A percentile compares a stretch with the other conserved stretches of the same genome.
Conservation (phyloP, 2,113 vertebrate genomes). For the Syrmaticus mikado region DNA sequence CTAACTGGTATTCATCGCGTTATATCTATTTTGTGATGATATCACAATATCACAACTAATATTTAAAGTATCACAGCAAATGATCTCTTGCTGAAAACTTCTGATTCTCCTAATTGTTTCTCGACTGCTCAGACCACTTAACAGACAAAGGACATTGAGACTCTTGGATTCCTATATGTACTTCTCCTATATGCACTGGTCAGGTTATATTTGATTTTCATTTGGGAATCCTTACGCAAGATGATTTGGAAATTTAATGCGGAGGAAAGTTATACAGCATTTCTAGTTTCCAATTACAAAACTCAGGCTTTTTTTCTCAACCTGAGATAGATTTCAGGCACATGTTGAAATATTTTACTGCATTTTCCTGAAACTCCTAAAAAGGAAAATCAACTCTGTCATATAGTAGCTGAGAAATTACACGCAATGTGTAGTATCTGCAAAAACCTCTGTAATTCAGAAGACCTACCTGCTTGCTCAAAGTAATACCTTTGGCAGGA, state of each 20-base stretch:
- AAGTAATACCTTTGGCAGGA: background rate
- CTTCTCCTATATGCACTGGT: too few relatives aligned
- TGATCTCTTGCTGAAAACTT: background rate
- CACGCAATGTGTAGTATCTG: background rate
- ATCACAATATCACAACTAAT: constrained; percentile 26
- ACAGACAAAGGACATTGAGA: background rate
- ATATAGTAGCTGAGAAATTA: background rate
- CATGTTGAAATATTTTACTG: background rate
- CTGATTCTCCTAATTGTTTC: background rate
- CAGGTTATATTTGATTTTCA: background rate
- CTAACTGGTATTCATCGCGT: constrained; percentile 5
- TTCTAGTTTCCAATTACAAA: background rate
- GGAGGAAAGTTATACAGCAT: background rate
- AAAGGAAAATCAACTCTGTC: background rate
- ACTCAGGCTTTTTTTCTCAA: background rate
- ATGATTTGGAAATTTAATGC: background rate
- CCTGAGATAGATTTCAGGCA: background rate
- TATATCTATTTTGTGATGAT: constrained; percentile 24
- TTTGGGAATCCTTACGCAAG: background rate
- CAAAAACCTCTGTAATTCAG: background rate
- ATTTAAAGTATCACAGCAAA: constrained; percentile 1
- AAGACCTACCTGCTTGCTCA: background rate
- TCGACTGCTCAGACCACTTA: background rate
- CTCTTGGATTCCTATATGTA: background rate
- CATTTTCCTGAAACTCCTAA: background rate